Base-by-base conservation (phyloP, 2,113 vertebrate genomes). In the Crotalus viridis region DNA sequence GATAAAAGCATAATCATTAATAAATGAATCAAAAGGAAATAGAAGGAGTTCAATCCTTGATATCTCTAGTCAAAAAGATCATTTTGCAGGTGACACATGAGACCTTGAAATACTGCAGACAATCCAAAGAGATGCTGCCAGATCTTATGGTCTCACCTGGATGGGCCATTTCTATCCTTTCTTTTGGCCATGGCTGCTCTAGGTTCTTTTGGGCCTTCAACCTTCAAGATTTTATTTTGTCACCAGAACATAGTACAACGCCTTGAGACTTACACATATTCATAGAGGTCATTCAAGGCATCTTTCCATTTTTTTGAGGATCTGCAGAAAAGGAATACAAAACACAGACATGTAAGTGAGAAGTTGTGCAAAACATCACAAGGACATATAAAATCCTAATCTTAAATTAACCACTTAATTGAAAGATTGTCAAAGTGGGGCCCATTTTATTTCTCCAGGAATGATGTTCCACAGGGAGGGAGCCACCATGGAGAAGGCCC, bases 211-310 rank as follows among this genome's bases (percentile, higher is more conserved):
- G 3, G 15, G 51, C 48, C 26, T 54, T 87, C 48, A 86, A 46
- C 22, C 21, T 48, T 86, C 87, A 88, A 55, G 17, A 8, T 33
- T 19, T 46, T 88, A 19, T 88, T 56, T 89, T 59, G 88, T 81
- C 3, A 81, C 28, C 54, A 24, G 54, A 39, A 15, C 28, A 10
- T 89, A 21, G 33, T 56, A 88, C 13, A 89, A 4, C 52, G 64
- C 64, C 81, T 12, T 9, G 59, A 43, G 13, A 93, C 96, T 97
- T 93, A 96, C 97, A 96, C 92, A 93, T 96, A 95, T 7, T 1
- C 39, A 22, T 95, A 95, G n/a, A 97, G 94, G 2, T 93, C 93
- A 57, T 92, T 94, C 61, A 96, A 91, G 0, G 96, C 97, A 0
- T 1, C 28, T 64, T 96, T 85, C 96, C 95, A 96, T 46, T 96